Percentiles rank a stretch among this genome's conserved stretches.
Evolutionary conservation across 2,797 vertebrate species (phyloP).

Genomic region (Galaxias olidus): DNA sequence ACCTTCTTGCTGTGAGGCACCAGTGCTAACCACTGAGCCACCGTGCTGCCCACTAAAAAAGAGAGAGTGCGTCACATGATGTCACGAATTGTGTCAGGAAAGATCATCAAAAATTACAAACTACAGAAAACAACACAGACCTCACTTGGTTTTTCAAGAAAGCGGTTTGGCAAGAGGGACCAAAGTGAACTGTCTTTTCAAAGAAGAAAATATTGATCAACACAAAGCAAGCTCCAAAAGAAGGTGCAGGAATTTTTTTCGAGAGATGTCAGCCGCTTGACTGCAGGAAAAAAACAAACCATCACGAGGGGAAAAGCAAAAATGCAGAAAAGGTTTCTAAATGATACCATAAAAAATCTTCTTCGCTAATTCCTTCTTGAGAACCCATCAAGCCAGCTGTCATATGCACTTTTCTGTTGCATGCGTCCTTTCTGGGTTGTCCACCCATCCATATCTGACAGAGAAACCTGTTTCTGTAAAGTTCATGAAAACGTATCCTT

Average conservation of each 20-base stretch:
- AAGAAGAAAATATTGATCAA: no score
- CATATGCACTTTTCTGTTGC: conserved; percentile 23
- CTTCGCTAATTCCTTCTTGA: conserved; percentile 27
- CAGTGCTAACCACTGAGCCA: no score
- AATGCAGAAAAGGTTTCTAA: conserved; percentile 24
- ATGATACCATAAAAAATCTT: conserved; percentile 24
- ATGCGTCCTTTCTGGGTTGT: conserved; percentile 29
- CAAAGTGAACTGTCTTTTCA: conserved; percentile 15
- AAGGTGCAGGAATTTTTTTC: no score
- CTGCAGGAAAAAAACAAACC: conserved; percentile 16
- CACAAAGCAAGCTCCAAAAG: no score
- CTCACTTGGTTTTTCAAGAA: conserved; percentile 10
- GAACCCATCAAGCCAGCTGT: conserved; percentile 12
- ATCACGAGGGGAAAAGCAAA: conserved; percentile 11
- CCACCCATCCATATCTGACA: conserved; percentile 19
- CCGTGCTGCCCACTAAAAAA: background rate
- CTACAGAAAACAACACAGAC: conserved; percentile 19
- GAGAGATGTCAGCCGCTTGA: conserved; percentile 13
- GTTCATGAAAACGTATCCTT: conserved; percentile 20
- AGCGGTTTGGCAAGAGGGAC: conserved; percentile 10
- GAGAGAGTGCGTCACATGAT: background rate
- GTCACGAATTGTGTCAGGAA: no score
- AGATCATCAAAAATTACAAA: conserved; percentile 9
- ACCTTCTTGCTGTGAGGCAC: no score
- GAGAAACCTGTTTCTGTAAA: conserved; percentile 23